Evolutionary conservation across 2,797 vertebrate genomes (phyloP).

Genomic region (Lacerta bilineata): DNA sequence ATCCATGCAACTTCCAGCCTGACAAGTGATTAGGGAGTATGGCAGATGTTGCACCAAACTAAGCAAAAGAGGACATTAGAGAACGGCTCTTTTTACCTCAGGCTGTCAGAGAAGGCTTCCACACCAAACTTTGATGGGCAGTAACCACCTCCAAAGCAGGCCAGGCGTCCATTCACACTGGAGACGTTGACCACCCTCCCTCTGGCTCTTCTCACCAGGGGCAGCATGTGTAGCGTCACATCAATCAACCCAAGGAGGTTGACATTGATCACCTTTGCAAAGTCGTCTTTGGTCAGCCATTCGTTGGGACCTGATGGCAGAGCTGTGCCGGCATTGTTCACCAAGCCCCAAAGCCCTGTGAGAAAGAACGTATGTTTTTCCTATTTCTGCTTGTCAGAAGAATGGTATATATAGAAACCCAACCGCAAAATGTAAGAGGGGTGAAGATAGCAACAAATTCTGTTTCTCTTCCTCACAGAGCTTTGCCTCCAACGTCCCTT

Average conservation of each 20-base stretch:
- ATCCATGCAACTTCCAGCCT: no score
- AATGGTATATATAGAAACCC: no score
- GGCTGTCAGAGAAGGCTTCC: no score
- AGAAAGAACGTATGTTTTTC: not conserved
- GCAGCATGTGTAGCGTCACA: slow-evolving; percentile 46
- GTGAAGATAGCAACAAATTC: no score
- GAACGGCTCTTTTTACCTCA: no score
- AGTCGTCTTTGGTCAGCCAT: slow-evolving; percentile 37
- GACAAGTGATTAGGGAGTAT: no score
- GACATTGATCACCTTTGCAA: slow-evolving; percentile 27
- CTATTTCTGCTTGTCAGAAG: no score
- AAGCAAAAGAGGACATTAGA: no score
- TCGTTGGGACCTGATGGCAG: not conserved
- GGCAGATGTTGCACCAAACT: no score
- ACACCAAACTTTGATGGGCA: not conserved
- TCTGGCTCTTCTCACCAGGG: slow-evolving; percentile 55
- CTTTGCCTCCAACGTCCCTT: no score
- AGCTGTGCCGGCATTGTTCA: slow-evolving; percentile 9
- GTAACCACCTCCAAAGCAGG: slow-evolving; percentile 22
- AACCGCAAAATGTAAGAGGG: no score
- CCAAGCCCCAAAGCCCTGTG: slow-evolving; percentile 42
- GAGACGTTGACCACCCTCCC: slow-evolving; percentile 68
- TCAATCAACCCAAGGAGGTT: slow-evolving; percentile 63
- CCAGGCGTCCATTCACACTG: slow-evolving; percentile 52
- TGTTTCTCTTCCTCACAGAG: no score